Conservation (phyloP, 2,797 vertebrate species). For the Enteromius argenteus region DNA sequence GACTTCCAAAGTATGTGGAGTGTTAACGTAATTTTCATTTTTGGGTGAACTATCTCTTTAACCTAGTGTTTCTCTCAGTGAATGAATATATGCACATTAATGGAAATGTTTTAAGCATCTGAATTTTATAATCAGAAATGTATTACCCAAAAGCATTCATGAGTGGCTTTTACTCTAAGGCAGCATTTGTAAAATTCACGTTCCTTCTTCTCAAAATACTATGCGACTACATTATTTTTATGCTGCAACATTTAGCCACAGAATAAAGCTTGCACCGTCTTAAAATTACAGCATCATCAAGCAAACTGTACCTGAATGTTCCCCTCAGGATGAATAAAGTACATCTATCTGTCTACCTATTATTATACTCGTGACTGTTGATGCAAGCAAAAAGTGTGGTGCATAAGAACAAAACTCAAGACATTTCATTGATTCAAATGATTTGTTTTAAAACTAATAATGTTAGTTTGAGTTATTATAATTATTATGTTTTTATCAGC, state of each 20-base stretch:
- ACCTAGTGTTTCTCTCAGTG: background rate
- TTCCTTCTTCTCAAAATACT: background rate
- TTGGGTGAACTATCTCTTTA: background rate
- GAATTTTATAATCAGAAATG: background rate
- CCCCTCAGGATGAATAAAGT: conserved; percentile 3
- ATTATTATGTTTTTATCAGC: too few relatives aligned
- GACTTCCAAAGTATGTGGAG: background rate
- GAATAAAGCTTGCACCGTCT: background rate
- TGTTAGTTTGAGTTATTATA: too few relatives aligned
- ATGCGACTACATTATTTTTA: background rate
- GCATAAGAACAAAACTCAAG: background rate
- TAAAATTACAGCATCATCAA: background rate
- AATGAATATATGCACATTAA: conserved; percentile 25
- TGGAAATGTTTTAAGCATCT: background rate
- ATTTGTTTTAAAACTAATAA: too few relatives aligned
- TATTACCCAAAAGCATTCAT: conserved; percentile 1
- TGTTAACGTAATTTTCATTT: background rate
- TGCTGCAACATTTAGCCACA: background rate
- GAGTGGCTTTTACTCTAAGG: background rate
- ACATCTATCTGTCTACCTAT: background rate
- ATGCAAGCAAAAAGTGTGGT: background rate
- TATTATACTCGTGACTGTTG: background rate
- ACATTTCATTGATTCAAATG: background rate
- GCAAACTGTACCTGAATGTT: background rate
- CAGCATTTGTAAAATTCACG: background rate